Evolutionary conservation across 2,113 vertebrate genomes (phyloP), one percentile per base, ranked within the genome.

Genomic region (Rhineura floridana): DNA sequence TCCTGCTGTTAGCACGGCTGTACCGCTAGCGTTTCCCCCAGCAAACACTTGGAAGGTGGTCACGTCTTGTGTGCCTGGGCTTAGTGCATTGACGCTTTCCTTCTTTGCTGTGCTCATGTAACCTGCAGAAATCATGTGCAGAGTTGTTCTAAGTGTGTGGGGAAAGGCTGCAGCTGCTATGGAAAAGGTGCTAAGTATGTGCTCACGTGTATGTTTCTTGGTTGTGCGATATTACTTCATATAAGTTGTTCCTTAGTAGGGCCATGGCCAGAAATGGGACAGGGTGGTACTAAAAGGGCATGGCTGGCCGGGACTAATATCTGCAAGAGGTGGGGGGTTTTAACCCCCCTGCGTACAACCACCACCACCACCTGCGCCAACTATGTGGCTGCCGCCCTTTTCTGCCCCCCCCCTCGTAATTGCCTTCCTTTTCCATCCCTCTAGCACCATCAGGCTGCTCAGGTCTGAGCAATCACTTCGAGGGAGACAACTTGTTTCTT

Each of bases 401-500:
- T 62, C 17, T 13, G 33, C 9, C n/a, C 42, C 69, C 33, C 0
- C 50, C 55, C 39, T 50, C 23, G 44, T 77, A 88, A 88, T 76
- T 28, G 44, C 86, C 33, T 77, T 59, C 59, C 11, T 82, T 69
- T 67, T 82, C n/a, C 70, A 33, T 65, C 78, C 36, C 19, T 82
- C 11, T 36, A 90, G 88, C 85, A 36, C 78, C 55, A 82, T 50
- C 78, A 21, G 82, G 88, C 25, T 63, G 59, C 78, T 77, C 88
- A 67, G 36, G 69, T 65, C 67, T 81, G 83, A 86, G 88, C 83
- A 52, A 50, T 81, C 78, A 86, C 84, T 86, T 83, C 70, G 21
- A 39, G 83, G 90, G 81, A 72, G 72, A 84, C 65, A 81, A 69
- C 67, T 36, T 79, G 23, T 69, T 85, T 82, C 13, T 39, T 62